Conservation (phyloP, 2,797 vertebrate species). For the Enteromius afrohamiltoni region DNA sequence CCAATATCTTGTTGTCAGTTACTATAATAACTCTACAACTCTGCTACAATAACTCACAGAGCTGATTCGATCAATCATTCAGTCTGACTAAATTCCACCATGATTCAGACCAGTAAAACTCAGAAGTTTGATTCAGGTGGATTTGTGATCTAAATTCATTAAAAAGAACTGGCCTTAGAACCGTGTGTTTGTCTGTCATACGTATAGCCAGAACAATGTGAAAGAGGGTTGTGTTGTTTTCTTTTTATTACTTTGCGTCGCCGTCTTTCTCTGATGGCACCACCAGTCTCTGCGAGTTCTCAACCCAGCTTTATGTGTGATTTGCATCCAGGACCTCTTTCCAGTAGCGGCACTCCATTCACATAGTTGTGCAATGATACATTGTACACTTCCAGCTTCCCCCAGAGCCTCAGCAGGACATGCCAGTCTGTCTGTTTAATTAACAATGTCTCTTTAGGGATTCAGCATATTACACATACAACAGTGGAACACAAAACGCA, state of each 20-base stretch:
- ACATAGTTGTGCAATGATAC: conserved; percentile 33
- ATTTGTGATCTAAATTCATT: neutral
- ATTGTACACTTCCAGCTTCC: conserved; percentile 33
- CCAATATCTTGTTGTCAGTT: neutral
- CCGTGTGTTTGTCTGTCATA: neutral
- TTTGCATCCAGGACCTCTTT: conserved; percentile 19
- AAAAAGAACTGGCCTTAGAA: neutral
- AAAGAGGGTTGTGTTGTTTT: neutral
- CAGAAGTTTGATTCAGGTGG: neutral
- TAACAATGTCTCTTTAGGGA: conserved; percentile 33
- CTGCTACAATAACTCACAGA: neutral
- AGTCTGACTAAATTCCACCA: neutral
- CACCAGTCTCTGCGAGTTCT: conserved; percentile 13
- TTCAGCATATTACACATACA: conserved; percentile 13
- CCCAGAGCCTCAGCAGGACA: conserved; percentile 20
- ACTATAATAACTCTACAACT: neutral
- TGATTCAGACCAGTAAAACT: neutral
- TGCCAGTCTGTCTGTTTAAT: conserved; percentile 40
- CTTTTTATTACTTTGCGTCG: conserved; percentile 11
- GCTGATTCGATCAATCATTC: neutral
- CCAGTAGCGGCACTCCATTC: neutral
- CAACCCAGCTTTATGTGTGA: neutral
- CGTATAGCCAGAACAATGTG: neutral
- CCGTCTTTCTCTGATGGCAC: conserved; percentile 22
- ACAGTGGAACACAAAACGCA: conserved; percentile 1